Percentiles rank a stretch among this genome's conserved stretches.
These are phyloP conservation scores for Labroides dimidiatus DNA, from an alignment of 2,797 vertebrate species.

Conservation along the genomic window DNA sequence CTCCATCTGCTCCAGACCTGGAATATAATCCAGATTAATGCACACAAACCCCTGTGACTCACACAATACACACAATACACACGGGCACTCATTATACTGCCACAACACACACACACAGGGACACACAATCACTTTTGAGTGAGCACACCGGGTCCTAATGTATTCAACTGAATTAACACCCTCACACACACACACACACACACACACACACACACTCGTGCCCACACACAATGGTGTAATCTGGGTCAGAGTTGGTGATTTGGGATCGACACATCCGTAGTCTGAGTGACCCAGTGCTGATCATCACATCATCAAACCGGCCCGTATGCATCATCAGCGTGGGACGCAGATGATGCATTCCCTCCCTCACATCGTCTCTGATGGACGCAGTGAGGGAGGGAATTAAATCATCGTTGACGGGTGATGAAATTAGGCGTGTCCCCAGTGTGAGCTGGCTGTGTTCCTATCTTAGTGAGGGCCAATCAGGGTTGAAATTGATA, in stretches of 20 bases:
- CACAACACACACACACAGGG: conserved; percentile 25
- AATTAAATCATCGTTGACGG: conserved; percentile 60
- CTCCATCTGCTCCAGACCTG: conserved; percentile 76
- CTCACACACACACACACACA: conserved; percentile 20
- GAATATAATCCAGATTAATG: conserved; percentile 84
- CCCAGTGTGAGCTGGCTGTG: conserved; percentile 8
- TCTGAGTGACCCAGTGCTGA: conserved; percentile 66
- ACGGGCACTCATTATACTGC: conserved; percentile 27
- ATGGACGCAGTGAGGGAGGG: conserved; percentile 36
- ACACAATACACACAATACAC: conserved; percentile 23
- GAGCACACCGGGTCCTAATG: conserved; percentile 37
- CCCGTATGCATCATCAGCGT: conserved; percentile 33
- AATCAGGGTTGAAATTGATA: background rate
- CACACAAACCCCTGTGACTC: conserved; percentile 44
- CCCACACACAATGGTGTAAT: conserved; percentile 54
- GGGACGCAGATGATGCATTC: conserved; percentile 4
- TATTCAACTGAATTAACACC: conserved; percentile 24
- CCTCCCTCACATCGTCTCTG: conserved; percentile 34
- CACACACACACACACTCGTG: conserved; percentile 16
- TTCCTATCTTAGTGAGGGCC: background rate
- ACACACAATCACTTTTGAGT: conserved; percentile 53
- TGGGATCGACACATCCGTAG: conserved; percentile 49
- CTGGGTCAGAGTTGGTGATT: conserved; percentile 74
- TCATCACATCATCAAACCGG: conserved; percentile 43
- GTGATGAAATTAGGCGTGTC: conserved; percentile 26